Percentiles rank a stretch among this genome's conserved stretches.
Conservation (phyloP, 2,888 invertebrate genomes). For the Zygaena filipendulae region DNA sequence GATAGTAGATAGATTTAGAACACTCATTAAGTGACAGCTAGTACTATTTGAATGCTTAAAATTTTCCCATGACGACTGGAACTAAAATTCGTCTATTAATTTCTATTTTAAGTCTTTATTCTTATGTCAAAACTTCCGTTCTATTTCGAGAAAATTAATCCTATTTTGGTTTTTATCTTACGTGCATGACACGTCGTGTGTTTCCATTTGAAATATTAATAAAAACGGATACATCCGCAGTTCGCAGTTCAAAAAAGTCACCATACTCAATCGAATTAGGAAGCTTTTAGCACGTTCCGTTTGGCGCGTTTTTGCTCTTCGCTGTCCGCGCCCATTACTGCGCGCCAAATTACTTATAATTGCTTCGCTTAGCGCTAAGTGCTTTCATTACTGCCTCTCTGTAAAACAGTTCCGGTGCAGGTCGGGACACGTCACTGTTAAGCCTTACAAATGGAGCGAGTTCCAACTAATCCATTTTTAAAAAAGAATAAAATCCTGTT, state of each 20-base stretch:
- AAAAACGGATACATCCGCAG: slow-evolving; percentile 21
- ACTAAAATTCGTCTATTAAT: too few relatives aligned
- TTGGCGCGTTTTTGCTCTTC: slow-evolving; percentile 64
- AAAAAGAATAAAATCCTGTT: slow-evolving; percentile 8
- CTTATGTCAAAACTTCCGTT: too few relatives aligned
- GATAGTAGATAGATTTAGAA: too few relatives aligned
- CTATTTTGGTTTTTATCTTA: too few relatives aligned
- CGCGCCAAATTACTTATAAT: slow-evolving; percentile 65
- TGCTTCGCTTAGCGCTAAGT: slow-evolving; percentile 67
- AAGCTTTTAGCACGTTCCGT: slow-evolving; percentile 61
- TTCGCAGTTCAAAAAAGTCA: slow-evolving; percentile 48
- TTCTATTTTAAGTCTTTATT: too few relatives aligned
- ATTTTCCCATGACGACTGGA: too few relatives aligned
- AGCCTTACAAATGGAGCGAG: slow-evolving; percentile 20
- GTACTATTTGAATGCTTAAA: too few relatives aligned
- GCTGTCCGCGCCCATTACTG: slow-evolving; percentile 64
- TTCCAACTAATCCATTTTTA: slow-evolving; percentile 30
- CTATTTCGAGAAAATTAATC: too few relatives aligned
- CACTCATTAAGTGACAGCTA: too few relatives aligned
- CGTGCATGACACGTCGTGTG: too few relatives aligned
- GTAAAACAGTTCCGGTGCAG: slow-evolving; percentile 42
- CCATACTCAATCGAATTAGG: slow-evolving; percentile 62
- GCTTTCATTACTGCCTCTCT: slow-evolving; percentile 57
- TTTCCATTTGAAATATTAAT: too few relatives aligned
- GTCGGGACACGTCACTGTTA: slow-evolving; percentile 38